Conservation (phyloP, 2,888 invertebrate species). For the Drosophila prostipennis region DNA sequence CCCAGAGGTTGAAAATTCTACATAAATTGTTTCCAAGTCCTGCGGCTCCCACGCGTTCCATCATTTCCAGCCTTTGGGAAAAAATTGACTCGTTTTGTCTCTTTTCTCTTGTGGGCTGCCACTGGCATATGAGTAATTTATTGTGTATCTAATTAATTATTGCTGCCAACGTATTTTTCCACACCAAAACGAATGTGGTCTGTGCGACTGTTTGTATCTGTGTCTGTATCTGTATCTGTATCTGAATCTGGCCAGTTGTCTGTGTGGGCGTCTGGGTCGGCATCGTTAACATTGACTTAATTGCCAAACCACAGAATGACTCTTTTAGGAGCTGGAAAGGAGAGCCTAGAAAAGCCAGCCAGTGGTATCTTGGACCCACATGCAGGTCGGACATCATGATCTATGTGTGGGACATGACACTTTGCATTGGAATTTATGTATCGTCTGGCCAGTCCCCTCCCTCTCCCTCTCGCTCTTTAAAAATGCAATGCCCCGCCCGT, state of each 20-base stretch:
- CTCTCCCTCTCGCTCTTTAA: conserved; percentile 29
- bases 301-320: conserved; percentile 56
- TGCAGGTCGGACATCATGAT: conserved; percentile 13
- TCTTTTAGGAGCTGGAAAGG: conserved; percentile 49
- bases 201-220: conserved; percentile 24
- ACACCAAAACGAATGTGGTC: conserved; percentile 22
- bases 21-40: conserved; percentile 33
- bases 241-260: conserved; percentile 11
- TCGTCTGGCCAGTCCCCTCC: conserved; percentile 13
- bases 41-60: conserved; percentile 6
- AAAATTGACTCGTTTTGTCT: conserved; percentile 24
- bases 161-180: conserved; percentile 66
- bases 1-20: conserved; percentile 22
- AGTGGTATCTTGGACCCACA: conserved; percentile 27
- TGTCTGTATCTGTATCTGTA: conserved; percentile 8
- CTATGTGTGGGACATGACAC: conserved; percentile 25
- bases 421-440: conserved; percentile 58
- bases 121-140: conserved; percentile 72
- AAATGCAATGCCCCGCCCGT: conserved; percentile 25
- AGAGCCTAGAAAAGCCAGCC: conserved; percentile 18
- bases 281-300: conserved; percentile 54
- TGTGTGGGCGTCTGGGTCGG: conserved; percentile 30
- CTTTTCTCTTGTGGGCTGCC: conserved; percentile 41
- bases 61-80: conserved; percentile 21
- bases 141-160: conserved; percentile 75